Evolutionary conservation across 2,888 invertebrate genomes (phyloP).

Genomic region (Kryphioiulus occultus): DNA sequence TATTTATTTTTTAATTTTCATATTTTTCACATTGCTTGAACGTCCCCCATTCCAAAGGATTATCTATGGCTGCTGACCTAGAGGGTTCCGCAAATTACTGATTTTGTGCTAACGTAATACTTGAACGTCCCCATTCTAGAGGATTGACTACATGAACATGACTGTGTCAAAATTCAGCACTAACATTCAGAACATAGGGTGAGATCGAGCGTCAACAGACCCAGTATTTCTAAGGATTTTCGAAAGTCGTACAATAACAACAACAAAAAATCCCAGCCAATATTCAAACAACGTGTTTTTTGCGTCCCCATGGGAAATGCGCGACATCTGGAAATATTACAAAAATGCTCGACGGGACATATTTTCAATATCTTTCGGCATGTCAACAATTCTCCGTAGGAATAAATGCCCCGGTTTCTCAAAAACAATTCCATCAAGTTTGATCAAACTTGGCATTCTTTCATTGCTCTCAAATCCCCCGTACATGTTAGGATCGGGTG

Average conservation of each 20-base stretch:
- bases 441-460: neutral
- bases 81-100: too few relatives aligned
- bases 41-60: too few relatives aligned
- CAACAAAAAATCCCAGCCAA: neutral
- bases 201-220: too few relatives aligned
- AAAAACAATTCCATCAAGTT: slow-evolving; percentile 5
- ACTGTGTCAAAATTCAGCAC: too few relatives aligned
- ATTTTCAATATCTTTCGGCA: slow-evolving; percentile 5
- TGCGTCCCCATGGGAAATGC: neutral
- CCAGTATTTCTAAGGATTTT: neutral
- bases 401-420: neutral
- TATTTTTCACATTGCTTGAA: too few relatives aligned
- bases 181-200: too few relatives aligned
- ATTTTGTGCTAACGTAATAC: too few relatives aligned
- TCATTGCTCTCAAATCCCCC: neutral
- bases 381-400: neutral
- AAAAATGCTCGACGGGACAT: neutral
- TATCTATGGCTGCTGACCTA: too few relatives aligned
- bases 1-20: too few relatives aligned
- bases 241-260: neutral
- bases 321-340: slow-evolving; percentile 5
- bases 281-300: slow-evolving; percentile 1
- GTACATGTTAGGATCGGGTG: neutral
- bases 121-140: too few relatives aligned
- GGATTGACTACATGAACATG: too few relatives aligned